Conservation (phyloP, 2,888 invertebrate species). For the Theristus sp. region DNA sequence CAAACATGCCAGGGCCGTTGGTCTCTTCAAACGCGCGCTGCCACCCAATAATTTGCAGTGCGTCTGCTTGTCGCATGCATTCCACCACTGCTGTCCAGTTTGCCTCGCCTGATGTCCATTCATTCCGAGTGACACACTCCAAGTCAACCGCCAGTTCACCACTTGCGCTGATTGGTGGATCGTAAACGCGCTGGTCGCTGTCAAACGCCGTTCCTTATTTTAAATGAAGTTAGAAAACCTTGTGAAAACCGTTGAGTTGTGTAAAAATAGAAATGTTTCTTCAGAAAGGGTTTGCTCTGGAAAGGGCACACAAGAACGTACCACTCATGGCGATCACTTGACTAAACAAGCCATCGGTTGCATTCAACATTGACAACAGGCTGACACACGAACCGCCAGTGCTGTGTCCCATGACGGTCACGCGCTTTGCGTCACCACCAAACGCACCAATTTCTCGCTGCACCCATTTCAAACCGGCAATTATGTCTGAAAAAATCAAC, state of each 20-base stretch:
- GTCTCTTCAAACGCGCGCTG: not conserved
- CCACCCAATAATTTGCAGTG: not conserved
- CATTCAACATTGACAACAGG: conserved; percentile 1
- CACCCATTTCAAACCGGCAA: conserved; percentile 6
- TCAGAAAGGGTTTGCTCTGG: too few relatives aligned
- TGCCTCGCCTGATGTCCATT: not conserved
- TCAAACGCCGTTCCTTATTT: too few relatives aligned
- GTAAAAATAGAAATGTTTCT: too few relatives aligned
- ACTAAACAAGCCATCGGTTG: not conserved
- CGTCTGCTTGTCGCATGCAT: not conserved
- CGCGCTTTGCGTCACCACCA: conserved; percentile 11
- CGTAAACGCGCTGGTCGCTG: too few relatives aligned
- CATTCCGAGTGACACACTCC: not conserved
- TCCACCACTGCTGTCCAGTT: not conserved
- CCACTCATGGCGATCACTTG: conserved; percentile 1
- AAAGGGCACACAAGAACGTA: too few relatives aligned
- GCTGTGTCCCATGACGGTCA: conserved; percentile 12
- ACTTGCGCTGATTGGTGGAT: not conserved
- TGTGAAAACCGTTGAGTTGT: too few relatives aligned
- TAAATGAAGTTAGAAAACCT: too few relatives aligned
- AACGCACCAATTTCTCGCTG: conserved; percentile 10
- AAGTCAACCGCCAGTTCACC: not conserved
- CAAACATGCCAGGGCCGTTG: not conserved
- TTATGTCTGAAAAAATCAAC: conserved; percentile 7
- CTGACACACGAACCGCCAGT: conserved; percentile 6